Base-by-base conservation (phyloP, 1,140 invertebrate species). In the Lineus longissimus region DNA sequence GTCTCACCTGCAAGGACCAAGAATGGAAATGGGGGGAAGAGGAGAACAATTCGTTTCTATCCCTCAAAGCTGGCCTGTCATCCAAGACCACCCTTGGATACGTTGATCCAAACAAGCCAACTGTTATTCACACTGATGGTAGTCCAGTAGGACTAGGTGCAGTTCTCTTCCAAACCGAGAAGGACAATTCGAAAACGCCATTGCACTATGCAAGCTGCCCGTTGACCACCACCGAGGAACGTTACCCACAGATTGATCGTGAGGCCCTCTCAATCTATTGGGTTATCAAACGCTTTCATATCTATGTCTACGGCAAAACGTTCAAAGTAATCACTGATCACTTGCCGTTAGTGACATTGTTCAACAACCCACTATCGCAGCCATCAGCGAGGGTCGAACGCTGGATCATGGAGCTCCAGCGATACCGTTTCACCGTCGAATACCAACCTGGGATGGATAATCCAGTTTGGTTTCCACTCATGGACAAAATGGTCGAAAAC, bases 401-500 rank as follows among this genome's bases (percentile, higher is more conserved):
- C 33, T 73, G 68, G 70, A 41, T 54, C 36, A 43, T 70, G 13
- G 25, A 55, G 23, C 40, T 71, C 1, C 59, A 67, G 54, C 19
- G 23, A 22, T 70, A 69, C 55, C 40, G 62, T 19, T 61, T 47
- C n/a, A n/a, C n/a, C n/a, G n/a, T n/a, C n/a, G n/a, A n/a, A n/a
- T n/a, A n/a, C n/a, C n/a, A n/a, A n/a, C 40, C 40, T 43, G 40
- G 40, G 19, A 43, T 13, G 40, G 19, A 11, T 13, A 43, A 43
- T 43, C 40, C 40, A 55, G 72, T 78, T 2, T 78, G 73, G 73
- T 78, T 75, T 58, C 74, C 73, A 30, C 60, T 62, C n/a, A 69
- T 77, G 9, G 74, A 78, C 62, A 63, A 64, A 59, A 13, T 65
- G 19, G 73, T 75, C 11, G 74, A 76, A 62, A 25, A 66, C 6